A percentile compares a stretch with the other conserved stretches of the same genome.
Conservation (phyloP, 2,797 vertebrate genomes). For the Girardinus metallicus region DNA sequence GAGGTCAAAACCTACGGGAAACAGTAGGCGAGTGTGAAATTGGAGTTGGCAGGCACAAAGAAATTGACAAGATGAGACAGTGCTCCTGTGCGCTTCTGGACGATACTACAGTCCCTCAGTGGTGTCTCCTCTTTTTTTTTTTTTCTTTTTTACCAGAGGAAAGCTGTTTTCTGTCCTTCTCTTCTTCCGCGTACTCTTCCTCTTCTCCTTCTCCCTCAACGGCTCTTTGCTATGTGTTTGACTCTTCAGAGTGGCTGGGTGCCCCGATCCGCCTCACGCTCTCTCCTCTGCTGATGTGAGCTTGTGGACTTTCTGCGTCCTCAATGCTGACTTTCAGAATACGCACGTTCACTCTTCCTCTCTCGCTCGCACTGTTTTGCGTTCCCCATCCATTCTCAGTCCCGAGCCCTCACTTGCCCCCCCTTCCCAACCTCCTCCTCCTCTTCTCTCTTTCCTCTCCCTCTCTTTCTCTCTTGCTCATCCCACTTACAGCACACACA, state of each 20-base stretch:
- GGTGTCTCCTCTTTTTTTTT: slow-evolving; percentile 61
- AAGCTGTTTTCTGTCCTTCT: slow-evolving; percentile 64
- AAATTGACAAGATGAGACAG: slow-evolving; percentile 67
- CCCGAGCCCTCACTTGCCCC: slow-evolving; percentile 57
- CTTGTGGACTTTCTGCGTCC: slow-evolving; percentile 67
- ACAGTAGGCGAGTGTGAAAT: slow-evolving; percentile 74
- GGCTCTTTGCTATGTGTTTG: slow-evolving; percentile 42
- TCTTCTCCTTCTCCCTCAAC: slow-evolving; percentile 8
- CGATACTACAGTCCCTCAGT: slow-evolving; percentile 69
- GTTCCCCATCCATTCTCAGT: slow-evolving; percentile 76
- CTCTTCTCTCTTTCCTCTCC: slow-evolving; percentile 37
- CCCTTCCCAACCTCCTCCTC: slow-evolving; percentile 24
- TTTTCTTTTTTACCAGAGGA: slow-evolving; percentile 57
- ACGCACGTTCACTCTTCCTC: slow-evolving; percentile 55
- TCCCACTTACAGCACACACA: slow-evolving; percentile 58
- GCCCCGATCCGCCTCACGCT: slow-evolving; percentile 53
- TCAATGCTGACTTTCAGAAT: slow-evolving; percentile 60
- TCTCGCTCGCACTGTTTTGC: slow-evolving; percentile 56
- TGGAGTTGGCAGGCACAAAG: slow-evolving; percentile 73
- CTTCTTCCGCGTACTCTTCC: slow-evolving; percentile 37
- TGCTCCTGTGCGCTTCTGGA: slow-evolving; percentile 73
- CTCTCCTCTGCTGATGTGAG: slow-evolving; percentile 74
- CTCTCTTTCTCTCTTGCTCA: slow-evolving; percentile 64
- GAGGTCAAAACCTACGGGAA: slow-evolving; percentile 72
- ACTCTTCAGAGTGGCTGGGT: slow-evolving; percentile 65